These are phyloP conservation scores for Holothuria leucospilota DNA, from an alignment of 53 echinoderm and acorn worm species.

Conservation along the genomic window DNA sequence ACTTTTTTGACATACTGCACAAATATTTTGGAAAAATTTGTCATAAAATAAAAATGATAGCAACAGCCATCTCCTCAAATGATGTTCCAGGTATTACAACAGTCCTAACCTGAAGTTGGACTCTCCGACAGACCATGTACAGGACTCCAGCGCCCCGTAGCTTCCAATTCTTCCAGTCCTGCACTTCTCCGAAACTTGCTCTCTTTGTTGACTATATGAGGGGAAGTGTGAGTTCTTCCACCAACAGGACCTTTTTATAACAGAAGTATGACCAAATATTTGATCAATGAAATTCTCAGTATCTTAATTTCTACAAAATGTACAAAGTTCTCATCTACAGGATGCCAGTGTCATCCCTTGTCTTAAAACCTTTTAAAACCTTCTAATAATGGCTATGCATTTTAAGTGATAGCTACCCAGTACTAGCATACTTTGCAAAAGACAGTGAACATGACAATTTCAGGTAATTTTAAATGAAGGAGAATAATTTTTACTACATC, in stretches of 20 bases:
- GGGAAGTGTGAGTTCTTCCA: conserved; percentile 90
- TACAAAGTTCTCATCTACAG: too few species aligned
- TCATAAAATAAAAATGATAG: background rate
- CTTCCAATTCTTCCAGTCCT: conserved; percentile 89
- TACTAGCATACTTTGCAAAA: too few species aligned
- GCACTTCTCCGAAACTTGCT: conserved; percentile 97
- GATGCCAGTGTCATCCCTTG: too few species aligned
- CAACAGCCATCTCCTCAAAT: background rate
- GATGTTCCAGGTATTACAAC: too few species aligned
- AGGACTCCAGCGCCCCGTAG: conserved; percentile 83
- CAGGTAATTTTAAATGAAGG: background rate
- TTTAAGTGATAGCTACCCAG: too few species aligned
- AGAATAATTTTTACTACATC: background rate
- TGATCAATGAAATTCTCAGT: too few species aligned
- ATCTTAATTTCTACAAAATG: too few species aligned
- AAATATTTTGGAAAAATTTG: background rate
- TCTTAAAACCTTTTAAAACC: too few species aligned
- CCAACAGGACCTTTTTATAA: conserved; percentile 72
- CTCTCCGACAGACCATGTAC: conserved; percentile 89
- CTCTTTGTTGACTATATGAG: conserved; percentile 98
- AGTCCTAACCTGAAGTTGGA: conserved; percentile 83
- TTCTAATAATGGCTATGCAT: too few species aligned
- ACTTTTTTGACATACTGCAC: background rate
- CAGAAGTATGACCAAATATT: too few species aligned
- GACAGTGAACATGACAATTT: too few species aligned